Conservation (phyloP, 2,888 invertebrate species). For the Ellobium chinense region DNA sequence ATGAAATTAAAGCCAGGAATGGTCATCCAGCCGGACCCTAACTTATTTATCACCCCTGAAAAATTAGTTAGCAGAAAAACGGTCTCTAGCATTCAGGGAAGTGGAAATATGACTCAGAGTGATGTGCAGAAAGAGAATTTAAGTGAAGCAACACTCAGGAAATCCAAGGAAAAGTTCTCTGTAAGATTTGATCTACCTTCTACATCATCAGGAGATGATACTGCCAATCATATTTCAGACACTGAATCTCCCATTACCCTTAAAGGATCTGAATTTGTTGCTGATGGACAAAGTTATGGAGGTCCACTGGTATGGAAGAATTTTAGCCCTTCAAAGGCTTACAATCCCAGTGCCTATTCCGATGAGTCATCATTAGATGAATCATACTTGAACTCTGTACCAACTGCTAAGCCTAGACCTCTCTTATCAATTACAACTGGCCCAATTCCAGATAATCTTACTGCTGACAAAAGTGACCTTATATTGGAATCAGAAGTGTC, state of each 20-base stretch:
- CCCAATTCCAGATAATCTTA: neutral
- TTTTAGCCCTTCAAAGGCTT: constrained; percentile 14
- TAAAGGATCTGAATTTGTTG: constrained; percentile 12
- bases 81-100: neutral
- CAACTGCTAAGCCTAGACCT: neutral
- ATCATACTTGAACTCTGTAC: neutral
- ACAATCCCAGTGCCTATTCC: constrained; percentile 39
- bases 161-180: constrained; percentile 10
- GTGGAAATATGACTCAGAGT: neutral
- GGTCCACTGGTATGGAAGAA: constrained; percentile 35
- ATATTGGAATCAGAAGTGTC: too few species aligned
- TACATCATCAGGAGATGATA: constrained; percentile 31
- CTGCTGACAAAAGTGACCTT: too few species aligned
- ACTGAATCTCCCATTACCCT: constrained; percentile 37
- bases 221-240: neutral
- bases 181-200: constrained; percentile 48
- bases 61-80: neutral
- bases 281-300: neutral
- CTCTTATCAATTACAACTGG: neutral
- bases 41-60: constrained; percentile 42
- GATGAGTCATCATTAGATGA: constrained; percentile 43
- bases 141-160: neutral
- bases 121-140: neutral
- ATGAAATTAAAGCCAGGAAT: constrained; percentile 35
- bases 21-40: constrained; percentile 4